Percentiles rank a stretch among this genome's conserved stretches.
Evolutionary conservation across 2,888 invertebrate genomes (phyloP).

Genomic region (Digitonthophagus gazella): DNA sequence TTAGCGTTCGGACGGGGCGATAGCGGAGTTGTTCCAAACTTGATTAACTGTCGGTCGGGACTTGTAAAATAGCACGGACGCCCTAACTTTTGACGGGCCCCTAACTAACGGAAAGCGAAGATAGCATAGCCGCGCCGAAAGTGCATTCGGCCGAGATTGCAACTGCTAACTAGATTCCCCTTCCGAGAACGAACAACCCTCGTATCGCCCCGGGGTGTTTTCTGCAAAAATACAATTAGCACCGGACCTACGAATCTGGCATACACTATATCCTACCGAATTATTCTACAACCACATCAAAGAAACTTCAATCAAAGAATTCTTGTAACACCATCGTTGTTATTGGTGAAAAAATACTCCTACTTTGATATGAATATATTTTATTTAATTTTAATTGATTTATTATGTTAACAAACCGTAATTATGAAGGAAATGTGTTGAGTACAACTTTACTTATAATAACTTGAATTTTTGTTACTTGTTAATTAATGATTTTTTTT

Average conservation of each 20-base stretch:
- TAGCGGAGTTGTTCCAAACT: neutral
- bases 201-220: neutral
- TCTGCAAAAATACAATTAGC: neutral
- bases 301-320: neutral
- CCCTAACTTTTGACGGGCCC: neutral
- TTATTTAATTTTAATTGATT: no score
- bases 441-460: no score
- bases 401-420: no score
- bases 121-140: neutral
- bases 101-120: neutral
- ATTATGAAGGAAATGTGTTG: no score
- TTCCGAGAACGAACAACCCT: neutral
- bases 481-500: no score
- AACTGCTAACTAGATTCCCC: neutral
- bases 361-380: no score
- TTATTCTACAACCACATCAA: neutral
- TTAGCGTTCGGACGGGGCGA: neutral
- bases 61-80: neutral
- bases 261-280: neutral
- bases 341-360: no score
- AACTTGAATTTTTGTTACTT: no score
- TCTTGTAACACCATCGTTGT: neutral
- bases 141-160: neutral
- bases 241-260: neutral
- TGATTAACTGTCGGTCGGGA: neutral